Conservation (phyloP, 2,113 vertebrate genomes). For the Athene cunicularia region DNA sequence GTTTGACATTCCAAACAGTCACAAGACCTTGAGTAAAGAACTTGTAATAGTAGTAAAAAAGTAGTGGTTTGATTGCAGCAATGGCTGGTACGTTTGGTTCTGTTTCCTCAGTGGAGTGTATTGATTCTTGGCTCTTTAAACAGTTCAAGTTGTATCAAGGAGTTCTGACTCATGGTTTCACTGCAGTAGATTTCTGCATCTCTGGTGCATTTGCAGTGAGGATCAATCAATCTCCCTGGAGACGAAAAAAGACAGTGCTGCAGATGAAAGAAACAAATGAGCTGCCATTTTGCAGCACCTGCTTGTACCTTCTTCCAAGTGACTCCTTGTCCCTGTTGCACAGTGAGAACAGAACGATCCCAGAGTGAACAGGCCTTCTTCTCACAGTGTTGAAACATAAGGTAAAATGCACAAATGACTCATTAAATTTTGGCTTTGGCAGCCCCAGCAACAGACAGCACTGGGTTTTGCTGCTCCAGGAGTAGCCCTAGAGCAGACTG, state of each 20-base stretch:
- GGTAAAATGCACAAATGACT: not conserved
- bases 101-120: not conserved
- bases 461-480: not conserved
- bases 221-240: slow-evolving; percentile 18
- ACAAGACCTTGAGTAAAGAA: slow-evolving; percentile 29
- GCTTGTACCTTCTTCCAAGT: not conserved
- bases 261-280: slow-evolving; percentile 14
- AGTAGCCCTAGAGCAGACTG: not conserved
- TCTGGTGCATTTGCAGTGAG: not conserved
- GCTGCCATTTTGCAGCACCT: not conserved
- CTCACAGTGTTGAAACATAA: not conserved
- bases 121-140: not conserved
- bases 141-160: not conserved
- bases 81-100: not conserved
- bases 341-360: not conserved
- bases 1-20: slow-evolving; percentile 31
- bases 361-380: not conserved
- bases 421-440: not conserved
- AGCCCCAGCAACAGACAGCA: not conserved
- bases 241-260: slow-evolving; percentile 10
- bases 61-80: not conserved
- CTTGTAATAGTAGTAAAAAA: not conserved
- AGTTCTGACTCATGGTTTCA: not conserved
- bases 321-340: not conserved
- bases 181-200: not conserved